These are phyloP conservation scores for Eretmochelys imbricata DNA, from an alignment of 2,113 vertebrate species.

Conservation along the genomic window DNA sequence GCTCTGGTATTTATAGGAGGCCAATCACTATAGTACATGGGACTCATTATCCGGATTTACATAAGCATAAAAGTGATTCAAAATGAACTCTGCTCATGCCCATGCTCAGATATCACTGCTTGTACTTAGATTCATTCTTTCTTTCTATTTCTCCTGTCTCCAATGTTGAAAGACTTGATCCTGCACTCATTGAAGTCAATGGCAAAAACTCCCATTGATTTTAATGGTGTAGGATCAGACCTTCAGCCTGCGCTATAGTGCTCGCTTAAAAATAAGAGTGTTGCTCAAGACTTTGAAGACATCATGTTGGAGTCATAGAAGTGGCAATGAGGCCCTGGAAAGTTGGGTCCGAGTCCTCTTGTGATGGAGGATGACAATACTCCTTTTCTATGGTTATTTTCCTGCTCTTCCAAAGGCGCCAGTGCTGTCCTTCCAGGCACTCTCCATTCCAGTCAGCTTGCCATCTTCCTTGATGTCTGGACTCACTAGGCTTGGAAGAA, in stretches of 20 bases:
- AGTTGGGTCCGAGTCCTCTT: rapidly evolving
- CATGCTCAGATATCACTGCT: rapidly evolving
- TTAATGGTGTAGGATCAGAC: background rate
- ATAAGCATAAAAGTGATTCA: rapidly evolving
- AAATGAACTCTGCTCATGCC: background rate
- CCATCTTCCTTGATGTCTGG: background rate
- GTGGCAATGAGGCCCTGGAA: rapidly evolving
- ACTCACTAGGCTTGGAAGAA: rapidly evolving
- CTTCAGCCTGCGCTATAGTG: background rate
- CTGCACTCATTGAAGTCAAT: rapidly evolving
- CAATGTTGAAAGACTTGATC: background rate
- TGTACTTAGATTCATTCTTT: background rate
- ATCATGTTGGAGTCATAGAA: background rate
- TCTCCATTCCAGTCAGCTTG: rapidly evolving
- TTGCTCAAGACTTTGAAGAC: background rate
- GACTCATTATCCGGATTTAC: rapidly evolving
- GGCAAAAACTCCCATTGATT: background rate
- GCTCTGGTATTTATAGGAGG: background rate
- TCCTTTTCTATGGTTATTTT: background rate
- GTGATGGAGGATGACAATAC: rapidly evolving
- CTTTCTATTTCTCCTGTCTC: background rate
- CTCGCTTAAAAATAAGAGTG: background rate
- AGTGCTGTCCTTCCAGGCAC: rapidly evolving
- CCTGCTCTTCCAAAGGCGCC: background rate
- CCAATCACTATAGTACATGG: rapidly evolving